Evolutionary conservation across 2,797 vertebrate species (phyloP), one percentile per base, ranked within the genome.

Genomic region (Gila robusta): DNA sequence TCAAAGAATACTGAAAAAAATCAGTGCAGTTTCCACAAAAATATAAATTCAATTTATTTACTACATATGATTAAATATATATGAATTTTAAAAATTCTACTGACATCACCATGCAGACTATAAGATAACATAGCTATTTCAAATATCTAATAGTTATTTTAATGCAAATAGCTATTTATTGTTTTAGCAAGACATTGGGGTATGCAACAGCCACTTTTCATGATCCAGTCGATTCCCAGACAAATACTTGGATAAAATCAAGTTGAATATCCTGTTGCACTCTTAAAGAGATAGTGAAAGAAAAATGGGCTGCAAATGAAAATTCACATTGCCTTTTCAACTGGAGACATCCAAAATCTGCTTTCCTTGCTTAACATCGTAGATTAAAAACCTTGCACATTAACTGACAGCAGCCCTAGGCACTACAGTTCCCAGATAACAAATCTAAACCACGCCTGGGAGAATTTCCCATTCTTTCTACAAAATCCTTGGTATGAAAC

Each of bases 401-500:
- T 69, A 72, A 67, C 49, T 28, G 66, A 82, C 86, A 62, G n/a
- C 81, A 41, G 71, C 54, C 76, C 54, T 23, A 21, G 64, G 67
- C 69, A 5, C 47, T 28, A 72, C 71, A 59, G 72, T 70, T 66
- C 62, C 35, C 70, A 82, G 47, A 49, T 74, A 49, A 69, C 70
- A 59, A 52, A 70, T 39, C 67, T 37, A 80, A 64, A 62, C 37
- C 74, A 39, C 5, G 23, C 32, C 64, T 52, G 35, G 11, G 35
- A 79, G 64, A 86, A 67, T 67, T 32, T 32, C 39, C 79, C 6
- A 67, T 49, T 67, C 44, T 81, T 81, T 49, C 17, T 47, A 71
- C 49, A 52, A 37, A 41, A 32, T 39, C 37, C 49, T 23, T 44
- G 71, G 86, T 84, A 54, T 69, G 52, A 81, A 84, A 88, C 87